phyloP scores from a whole-genome alignment of 2,888 invertebrate species.

The Dermolepida albohirtum region DNA sequence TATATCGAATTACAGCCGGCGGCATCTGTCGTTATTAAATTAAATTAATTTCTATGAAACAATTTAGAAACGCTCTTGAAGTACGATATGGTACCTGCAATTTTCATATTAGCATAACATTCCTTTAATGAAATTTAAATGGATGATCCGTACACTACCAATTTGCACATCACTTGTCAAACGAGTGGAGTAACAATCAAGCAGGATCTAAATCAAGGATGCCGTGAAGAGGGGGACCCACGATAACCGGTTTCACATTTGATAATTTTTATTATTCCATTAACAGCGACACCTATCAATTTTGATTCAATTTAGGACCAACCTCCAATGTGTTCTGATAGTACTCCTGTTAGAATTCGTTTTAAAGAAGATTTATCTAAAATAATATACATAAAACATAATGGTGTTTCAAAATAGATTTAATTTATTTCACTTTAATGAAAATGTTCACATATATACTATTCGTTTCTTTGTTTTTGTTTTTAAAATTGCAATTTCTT shows the following conservation, averaged over 20 bases:
- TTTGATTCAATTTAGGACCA: slow-evolving; percentile 22
- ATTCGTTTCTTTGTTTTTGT: too few relatives aligned
- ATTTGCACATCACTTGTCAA: slow-evolving; percentile 47
- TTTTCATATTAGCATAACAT: slow-evolving; percentile 30
- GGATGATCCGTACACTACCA: slow-evolving; percentile 44
- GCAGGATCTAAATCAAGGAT: slow-evolving; percentile 48
- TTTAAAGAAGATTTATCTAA: too few relatives aligned
- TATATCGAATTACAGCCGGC: too few relatives aligned
- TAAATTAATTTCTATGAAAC: background rate
- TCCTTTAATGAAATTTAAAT: slow-evolving; percentile 41
- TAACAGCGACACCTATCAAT: slow-evolving; percentile 44
- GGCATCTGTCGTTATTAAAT: background rate
- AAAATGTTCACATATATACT: too few relatives aligned
- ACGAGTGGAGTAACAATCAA: slow-evolving; percentile 43
- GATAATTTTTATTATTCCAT: slow-evolving; percentile 44
- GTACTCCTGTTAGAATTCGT: too few relatives aligned
- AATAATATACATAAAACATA: too few relatives aligned
- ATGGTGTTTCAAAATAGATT: too few relatives aligned
- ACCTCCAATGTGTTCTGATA: too few relatives aligned
- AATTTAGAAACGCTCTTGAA: slow-evolving; percentile 1
- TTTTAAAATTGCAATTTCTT: too few relatives aligned
- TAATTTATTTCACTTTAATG: too few relatives aligned
- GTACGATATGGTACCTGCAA: slow-evolving; percentile 25
- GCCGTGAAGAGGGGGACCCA: slow-evolving; percentile 40
- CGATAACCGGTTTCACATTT: slow-evolving; percentile 41